Base-by-base conservation (phyloP, 2,797 vertebrate genomes). In the Borostomias antarcticus region DNA sequence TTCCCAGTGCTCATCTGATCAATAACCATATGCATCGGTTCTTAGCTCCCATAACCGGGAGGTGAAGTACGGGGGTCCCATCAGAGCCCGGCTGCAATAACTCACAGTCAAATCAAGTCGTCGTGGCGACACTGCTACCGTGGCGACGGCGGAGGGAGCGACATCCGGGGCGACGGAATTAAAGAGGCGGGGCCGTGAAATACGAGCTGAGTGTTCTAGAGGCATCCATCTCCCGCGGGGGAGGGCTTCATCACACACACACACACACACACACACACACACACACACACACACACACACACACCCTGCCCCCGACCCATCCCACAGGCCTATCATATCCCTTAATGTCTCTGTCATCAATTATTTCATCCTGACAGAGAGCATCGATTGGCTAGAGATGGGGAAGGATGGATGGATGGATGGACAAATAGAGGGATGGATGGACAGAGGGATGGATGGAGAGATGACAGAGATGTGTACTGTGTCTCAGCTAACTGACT, bases 321-420 rank as follows among this genome's bases (percentile, higher is more conserved):
- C 58, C 13, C 37, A n/a, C 17, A 26, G 25, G 65, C 87, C 88
- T 80, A 85, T 87, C 84, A 77, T 82, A 79, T 82, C 58, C 58
- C 81, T 81, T 88, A 85, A 90, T 85, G 84, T 83, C 81, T 85
- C 56, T 87, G 86, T 88, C 86, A 89, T 89, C 84, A 86, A 76
- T 89, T 85, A 86, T 85, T 82, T 89, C 88, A 88, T 86, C 78
- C 63, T 85, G 85, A 86, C 87, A 88, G 81, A 79, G 82, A 72
- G 26, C 81, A 89, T 89, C 65, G 86, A 88, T 86, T 88, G 82
- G 84, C 45, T 65, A 13, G 63, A 62, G 65, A 70, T 72, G 75
- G 43, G 57, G 67, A 52, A 25, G 35, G 33, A 40, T 59, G 33
- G 37, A 29, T 35, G 19, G 19, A 23, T 21, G 21, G 21, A 45